Conservation (phyloP, 2,888 invertebrate species). For the Allophyes oxyacanthae region DNA sequence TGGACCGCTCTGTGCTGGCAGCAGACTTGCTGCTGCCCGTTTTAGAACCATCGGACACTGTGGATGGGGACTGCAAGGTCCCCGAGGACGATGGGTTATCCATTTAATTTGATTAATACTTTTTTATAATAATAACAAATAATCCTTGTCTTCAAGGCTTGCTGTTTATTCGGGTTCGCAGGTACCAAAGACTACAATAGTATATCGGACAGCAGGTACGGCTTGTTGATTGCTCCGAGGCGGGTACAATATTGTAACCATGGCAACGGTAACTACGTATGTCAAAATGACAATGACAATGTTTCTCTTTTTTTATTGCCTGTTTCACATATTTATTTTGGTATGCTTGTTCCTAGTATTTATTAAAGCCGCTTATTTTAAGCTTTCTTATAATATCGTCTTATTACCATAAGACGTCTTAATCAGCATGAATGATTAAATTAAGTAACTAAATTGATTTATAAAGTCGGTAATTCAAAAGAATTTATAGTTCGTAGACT, state of each 20-base stretch:
- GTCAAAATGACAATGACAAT: neutral
- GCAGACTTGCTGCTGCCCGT: conserved; percentile 70
- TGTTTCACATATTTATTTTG: too few relatives aligned
- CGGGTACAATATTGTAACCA: conserved; percentile 10
- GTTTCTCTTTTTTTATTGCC: neutral
- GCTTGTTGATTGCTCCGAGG: too few relatives aligned
- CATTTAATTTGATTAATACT: conserved; percentile 24
- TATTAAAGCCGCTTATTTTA: neutral
- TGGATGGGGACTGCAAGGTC: conserved; percentile 73
- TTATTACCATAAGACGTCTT: too few relatives aligned
- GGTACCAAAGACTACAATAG: too few relatives aligned
- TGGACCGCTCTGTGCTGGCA: conserved; percentile 54
- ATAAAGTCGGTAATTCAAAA: too few relatives aligned
- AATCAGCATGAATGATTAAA: too few relatives aligned
- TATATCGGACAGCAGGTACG: too few relatives aligned
- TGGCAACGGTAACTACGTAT: conserved; percentile 13
- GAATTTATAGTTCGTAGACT: too few relatives aligned
- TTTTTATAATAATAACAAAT: conserved; percentile 6
- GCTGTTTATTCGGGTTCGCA: neutral
- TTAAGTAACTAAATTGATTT: too few relatives aligned
- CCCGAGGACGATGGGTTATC: conserved; percentile 59
- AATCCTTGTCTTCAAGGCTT: neutral
- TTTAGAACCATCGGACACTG: conserved; percentile 72
- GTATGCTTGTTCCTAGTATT: too few relatives aligned
- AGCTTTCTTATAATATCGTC: too few relatives aligned